phyloP scores from a whole-genome alignment of 2,888 invertebrate genomes.

The Stramonita haemastoma region DNA sequence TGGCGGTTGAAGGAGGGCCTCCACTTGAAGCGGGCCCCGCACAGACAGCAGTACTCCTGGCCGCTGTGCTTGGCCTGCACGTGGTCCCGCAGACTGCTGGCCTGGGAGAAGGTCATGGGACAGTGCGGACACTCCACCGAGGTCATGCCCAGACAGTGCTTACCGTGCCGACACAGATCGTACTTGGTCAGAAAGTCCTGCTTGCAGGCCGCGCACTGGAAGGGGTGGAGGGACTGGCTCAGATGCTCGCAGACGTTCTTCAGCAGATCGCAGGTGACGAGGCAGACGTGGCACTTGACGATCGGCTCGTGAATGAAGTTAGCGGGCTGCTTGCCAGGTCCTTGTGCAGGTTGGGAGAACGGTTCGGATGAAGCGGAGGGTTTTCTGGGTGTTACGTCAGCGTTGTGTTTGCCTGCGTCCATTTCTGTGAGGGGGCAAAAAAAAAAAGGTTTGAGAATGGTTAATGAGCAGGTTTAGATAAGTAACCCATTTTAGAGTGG shows the following conservation, averaged over 20 bases:
- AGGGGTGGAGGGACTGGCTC: conserved; percentile 1
- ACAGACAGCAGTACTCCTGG: conserved; percentile 39
- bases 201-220: conserved; percentile 23
- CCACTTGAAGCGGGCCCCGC: conserved; percentile 45
- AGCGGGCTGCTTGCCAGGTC: too few relatives aligned
- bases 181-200: conserved; percentile 24
- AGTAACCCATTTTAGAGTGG: too few relatives aligned
- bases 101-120: conserved; percentile 3
- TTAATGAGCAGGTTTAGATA: too few relatives aligned
- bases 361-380: background rate
- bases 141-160: conserved; percentile 14
- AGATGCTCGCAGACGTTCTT: conserved; percentile 24
- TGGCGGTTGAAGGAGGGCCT: conserved; percentile 48
- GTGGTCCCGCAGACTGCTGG: conserved; percentile 47
- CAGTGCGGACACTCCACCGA: conserved; percentile 8
- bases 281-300: conserved; percentile 13
- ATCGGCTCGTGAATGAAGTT: background rate
- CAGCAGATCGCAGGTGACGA: conserved; percentile 10
- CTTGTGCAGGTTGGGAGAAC: background rate
- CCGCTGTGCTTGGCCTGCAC: conserved; percentile 46
- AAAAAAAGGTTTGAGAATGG: background rate
- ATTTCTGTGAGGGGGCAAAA: background rate
- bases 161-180: conserved; percentile 32
- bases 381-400: background rate
- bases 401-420: background rate